Conservation (phyloP, 2,888 invertebrate genomes). For the Metacarcinus magister region DNA sequence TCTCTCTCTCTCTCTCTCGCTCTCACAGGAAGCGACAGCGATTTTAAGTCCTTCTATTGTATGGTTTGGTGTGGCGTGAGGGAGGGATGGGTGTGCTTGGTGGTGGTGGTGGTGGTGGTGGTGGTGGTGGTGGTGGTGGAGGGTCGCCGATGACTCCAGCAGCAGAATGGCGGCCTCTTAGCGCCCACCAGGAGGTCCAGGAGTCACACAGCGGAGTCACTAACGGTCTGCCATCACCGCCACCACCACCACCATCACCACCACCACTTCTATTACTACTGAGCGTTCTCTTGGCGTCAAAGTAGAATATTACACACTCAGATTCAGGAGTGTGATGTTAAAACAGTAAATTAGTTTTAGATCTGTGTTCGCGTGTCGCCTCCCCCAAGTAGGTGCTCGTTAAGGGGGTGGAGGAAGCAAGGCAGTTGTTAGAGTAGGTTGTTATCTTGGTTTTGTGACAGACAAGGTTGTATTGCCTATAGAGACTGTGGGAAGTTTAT, state of each 20-base stretch:
- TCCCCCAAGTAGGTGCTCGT: too few species aligned
- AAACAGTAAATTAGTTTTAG: too few species aligned
- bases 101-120: not conserved
- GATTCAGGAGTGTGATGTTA: too few species aligned
- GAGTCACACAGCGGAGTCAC: slow-evolving; percentile 36
- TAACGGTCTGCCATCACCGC: slow-evolving; percentile 28
- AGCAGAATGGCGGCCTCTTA: slow-evolving; percentile 27
- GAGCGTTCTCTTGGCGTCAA: not conserved
- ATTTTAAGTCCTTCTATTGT: not conserved
- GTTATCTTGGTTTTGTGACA: too few species aligned
- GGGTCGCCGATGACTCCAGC: slow-evolving; percentile 31
- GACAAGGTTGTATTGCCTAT: too few species aligned
- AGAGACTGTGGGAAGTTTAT: not conserved
- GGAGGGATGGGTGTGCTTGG: not conserved
- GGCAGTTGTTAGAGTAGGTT: too few species aligned
- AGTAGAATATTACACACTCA: not conserved
- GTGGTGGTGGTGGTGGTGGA: not conserved
- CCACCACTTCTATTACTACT: not conserved
- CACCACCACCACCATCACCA: slow-evolving; percentile 17
- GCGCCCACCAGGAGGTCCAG: slow-evolving; percentile 17
- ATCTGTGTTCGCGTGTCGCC: not conserved
- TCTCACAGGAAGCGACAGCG: not conserved
- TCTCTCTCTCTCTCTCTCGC: slow-evolving; percentile 47
- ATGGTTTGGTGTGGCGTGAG: not conserved
- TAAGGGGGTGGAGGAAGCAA: too few species aligned